phyloP scores from a whole-genome alignment of 1,140 invertebrate species.

The Meloidogyne hapla region DNA sequence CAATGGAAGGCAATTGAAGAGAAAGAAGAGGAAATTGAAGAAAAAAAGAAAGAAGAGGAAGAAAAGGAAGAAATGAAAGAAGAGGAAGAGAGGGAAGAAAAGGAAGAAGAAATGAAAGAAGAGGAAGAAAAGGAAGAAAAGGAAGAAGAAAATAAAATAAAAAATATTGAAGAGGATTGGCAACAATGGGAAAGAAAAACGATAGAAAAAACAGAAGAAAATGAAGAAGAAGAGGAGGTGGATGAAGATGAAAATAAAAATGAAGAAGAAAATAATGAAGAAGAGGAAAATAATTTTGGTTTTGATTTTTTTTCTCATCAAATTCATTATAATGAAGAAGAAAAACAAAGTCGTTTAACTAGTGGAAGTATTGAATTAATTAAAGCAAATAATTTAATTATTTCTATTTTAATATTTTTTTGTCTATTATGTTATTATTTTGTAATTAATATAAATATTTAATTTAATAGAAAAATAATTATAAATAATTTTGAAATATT shows the following conservation, averaged over 20 bases:
- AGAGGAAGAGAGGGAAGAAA: neutral
- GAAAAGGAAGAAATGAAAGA: neutral
- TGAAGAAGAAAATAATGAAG: neutral
- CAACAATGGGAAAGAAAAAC: neutral
- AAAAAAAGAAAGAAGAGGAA: slow-evolving; percentile 1
- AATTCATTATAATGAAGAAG: slow-evolving; percentile 1
- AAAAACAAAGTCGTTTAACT: neutral
- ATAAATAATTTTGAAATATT: too few species aligned
- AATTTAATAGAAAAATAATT: too few species aligned
- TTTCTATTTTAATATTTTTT: slow-evolving; percentile 8
- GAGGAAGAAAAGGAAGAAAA: neutral
- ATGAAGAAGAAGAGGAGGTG: neutral
- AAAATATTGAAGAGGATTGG: neutral
- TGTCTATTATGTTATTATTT: neutral
- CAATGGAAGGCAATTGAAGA: slow-evolving; percentile 24
- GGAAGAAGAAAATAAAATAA: too few species aligned
- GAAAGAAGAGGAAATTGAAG: neutral
- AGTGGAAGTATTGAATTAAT: neutral
- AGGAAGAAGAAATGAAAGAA: neutral
- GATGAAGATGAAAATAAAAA: neutral
- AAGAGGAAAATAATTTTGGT: neutral
- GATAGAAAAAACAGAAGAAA: neutral
- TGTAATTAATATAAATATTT: neutral
- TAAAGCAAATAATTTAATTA: neutral
- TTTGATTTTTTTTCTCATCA: neutral